These are phyloP conservation scores for Chrysotoxum bicinctum DNA, from an alignment of 2,888 invertebrate species.

Conservation along the genomic window DNA sequence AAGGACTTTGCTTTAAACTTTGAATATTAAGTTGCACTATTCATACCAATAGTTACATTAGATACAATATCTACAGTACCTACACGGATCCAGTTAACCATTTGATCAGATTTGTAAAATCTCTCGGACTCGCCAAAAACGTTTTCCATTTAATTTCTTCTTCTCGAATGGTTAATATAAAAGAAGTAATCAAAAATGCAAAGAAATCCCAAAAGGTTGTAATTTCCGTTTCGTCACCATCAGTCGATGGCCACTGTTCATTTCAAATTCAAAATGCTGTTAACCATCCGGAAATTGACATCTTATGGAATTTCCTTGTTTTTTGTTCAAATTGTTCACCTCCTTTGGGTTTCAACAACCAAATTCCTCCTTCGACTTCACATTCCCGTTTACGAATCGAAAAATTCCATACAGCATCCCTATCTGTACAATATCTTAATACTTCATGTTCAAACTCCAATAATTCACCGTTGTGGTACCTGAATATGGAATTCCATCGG, in stretches of 20 bases:
- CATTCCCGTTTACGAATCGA: not conserved
- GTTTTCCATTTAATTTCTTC: not conserved
- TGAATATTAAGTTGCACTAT: no score
- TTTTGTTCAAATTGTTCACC: not conserved
- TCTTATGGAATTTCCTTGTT: constrained; percentile 58
- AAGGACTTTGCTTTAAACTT: no score
- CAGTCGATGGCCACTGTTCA: constrained; percentile 11
- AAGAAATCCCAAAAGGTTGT: not conserved
- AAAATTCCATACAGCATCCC: constrained; percentile 28
- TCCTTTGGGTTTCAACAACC: not conserved
- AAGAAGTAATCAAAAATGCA: not conserved
- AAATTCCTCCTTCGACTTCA: constrained; percentile 8
- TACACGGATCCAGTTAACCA: no score
- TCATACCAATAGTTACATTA: no score
- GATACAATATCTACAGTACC: no score
- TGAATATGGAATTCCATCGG: constrained; percentile 39
- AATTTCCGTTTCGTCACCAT: constrained; percentile 23
- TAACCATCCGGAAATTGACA: constrained; percentile 63
- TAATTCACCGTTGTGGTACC: constrained; percentile 36
- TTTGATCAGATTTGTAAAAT: no score
- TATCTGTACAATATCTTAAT: constrained; percentile 13
- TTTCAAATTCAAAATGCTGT: constrained; percentile 48
- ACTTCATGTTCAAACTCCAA: constrained; percentile 33
- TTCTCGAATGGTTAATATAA: not conserved
- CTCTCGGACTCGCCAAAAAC: no score